phyloP scores from a whole-genome alignment of 1,140 invertebrate species.

The Papilio dardanus region DNA sequence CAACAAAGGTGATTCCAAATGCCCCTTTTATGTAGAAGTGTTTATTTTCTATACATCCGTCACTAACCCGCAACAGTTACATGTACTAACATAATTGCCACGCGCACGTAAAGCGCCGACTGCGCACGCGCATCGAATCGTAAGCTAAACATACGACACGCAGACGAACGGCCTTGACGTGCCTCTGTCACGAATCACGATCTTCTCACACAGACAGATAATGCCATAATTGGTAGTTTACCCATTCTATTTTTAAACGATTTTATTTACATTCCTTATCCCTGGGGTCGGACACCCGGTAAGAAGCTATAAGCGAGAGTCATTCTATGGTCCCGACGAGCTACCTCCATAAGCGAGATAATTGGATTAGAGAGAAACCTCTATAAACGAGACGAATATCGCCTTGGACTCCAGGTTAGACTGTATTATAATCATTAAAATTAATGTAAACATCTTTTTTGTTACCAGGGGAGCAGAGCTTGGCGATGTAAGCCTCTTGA shows the following conservation, averaged over 20 bases:
- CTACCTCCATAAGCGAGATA: too few relatives aligned
- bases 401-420: too few relatives aligned
- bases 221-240: background rate
- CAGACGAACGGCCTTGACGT: constrained; percentile 26
- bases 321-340: too few relatives aligned
- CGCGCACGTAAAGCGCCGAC: constrained; percentile 21
- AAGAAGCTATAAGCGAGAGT: background rate
- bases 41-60: constrained; percentile 9
- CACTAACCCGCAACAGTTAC: constrained; percentile 32
- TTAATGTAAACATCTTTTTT: constrained; percentile 47
- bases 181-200: background rate
- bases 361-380: too few relatives aligned
- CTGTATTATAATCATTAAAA: too few relatives aligned
- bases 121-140: constrained; percentile 34
- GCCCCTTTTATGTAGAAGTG: background rate
- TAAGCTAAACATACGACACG: background rate
- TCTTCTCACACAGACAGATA: background rate
- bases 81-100: constrained; percentile 21
- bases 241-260: background rate
- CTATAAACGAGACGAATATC: too few relatives aligned
- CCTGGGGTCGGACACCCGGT: too few relatives aligned
- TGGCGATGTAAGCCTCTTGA: constrained; percentile 89
- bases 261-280: background rate
- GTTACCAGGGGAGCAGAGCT: constrained; percentile 91
- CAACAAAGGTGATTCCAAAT: background rate